Evolutionary conservation across 2,113 vertebrate species (phyloP).

Genomic region (Alligator mississippiensis): DNA sequence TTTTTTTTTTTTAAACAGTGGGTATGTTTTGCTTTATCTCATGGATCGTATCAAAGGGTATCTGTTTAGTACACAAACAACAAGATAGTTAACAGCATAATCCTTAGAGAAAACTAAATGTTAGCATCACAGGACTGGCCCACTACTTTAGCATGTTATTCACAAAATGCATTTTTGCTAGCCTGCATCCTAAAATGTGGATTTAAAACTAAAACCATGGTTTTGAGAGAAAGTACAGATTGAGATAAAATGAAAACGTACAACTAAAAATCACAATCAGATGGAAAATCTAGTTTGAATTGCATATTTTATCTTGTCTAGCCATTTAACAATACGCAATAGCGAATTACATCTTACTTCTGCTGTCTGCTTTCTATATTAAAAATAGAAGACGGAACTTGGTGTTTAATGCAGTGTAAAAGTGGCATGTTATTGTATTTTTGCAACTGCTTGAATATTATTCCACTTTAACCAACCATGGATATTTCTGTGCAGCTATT

Average conservation of each 20-base stretch:
- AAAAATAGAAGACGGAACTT: background rate
- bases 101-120: background rate
- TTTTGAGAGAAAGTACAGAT: background rate
- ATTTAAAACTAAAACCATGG: background rate
- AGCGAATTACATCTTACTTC: background rate
- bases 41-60: background rate
- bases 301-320: background rate
- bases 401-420: background rate
- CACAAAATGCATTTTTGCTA: background rate
- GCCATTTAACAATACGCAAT: background rate
- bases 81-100: background rate
- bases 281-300: background rate
- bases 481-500: background rate
- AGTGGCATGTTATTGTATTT: background rate
- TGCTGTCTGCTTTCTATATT: background rate
- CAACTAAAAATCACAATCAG: background rate
- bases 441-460: background rate
- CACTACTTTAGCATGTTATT: background rate
- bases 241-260: background rate
- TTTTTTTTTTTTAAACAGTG: background rate
- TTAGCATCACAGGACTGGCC: background rate
- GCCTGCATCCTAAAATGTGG: background rate
- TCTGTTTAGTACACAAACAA: background rate
- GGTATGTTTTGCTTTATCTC: background rate
- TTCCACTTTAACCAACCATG: background rate